These are phyloP conservation scores for Chaetodon auriga DNA, from an alignment of 2,113 vertebrate species.

Conservation along the genomic window DNA sequence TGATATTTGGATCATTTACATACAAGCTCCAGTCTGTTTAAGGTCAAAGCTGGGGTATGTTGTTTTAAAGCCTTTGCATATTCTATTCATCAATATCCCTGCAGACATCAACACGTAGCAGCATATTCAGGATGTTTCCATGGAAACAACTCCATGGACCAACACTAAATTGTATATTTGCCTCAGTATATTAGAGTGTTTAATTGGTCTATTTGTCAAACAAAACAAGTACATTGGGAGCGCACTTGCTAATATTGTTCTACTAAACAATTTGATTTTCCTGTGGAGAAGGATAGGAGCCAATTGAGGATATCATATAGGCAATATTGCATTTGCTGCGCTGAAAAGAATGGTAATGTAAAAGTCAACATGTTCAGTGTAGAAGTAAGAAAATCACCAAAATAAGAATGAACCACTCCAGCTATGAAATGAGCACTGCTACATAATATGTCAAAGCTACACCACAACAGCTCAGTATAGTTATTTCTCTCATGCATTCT, in stretches of 20 bases:
- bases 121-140: constrained; percentile 48
- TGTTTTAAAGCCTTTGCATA: constrained; percentile 24
- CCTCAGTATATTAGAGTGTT: constrained; percentile 11
- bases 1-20: not conserved
- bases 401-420: not conserved
- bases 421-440: not conserved
- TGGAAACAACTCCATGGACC: constrained; percentile 46
- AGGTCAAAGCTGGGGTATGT: constrained; percentile 9
- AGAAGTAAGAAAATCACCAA: not conserved
- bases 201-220: constrained; percentile 50
- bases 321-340: not conserved
- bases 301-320: not conserved
- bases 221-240: constrained; percentile 17
- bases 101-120: constrained; percentile 2
- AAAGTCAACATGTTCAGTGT: not conserved
- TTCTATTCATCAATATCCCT: constrained; percentile 14
- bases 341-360: not conserved
- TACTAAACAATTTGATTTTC: constrained; percentile 8
- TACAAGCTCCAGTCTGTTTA: not conserved
- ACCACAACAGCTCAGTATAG: not conserved
- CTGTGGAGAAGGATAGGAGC: not conserved
- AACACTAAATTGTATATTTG: constrained; percentile 12
- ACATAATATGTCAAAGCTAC: not conserved
- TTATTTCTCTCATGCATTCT: not conserved
- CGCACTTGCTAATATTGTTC: not conserved